Percentiles rank a stretch among this genome's conserved stretches.
Evolutionary conservation across 1,140 invertebrate species (phyloP).

Genomic region (Drosophila nannoptera): DNA sequence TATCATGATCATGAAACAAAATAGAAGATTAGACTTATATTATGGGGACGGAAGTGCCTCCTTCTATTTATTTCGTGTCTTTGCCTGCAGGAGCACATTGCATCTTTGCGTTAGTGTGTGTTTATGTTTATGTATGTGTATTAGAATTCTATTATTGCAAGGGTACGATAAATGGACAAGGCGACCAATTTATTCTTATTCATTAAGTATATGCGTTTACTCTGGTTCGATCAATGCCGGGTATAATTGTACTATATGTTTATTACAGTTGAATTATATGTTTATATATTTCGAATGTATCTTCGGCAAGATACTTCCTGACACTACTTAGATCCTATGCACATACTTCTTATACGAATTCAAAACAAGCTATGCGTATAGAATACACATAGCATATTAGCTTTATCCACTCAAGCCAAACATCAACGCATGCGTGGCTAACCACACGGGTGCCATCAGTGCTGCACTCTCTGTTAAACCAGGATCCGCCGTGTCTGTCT

Average conservation of each 20-base stretch:
- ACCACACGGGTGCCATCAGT: too few relatives aligned
- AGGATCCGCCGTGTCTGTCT: too few relatives aligned
- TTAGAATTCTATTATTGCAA: conserved; percentile 13
- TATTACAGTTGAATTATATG: conserved; percentile 31
- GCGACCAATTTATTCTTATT: conserved; percentile 33
- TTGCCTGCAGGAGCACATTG: neutral
- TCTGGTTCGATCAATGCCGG: conserved; percentile 34
- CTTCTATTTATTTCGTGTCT: conserved; percentile 47
- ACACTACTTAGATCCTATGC: conserved; percentile 42
- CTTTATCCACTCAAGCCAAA: conserved; percentile 8
- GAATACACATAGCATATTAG: conserved; percentile 22
- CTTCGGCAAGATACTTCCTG: conserved; percentile 24
- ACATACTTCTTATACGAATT: conserved; percentile 23
- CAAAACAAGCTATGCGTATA: conserved; percentile 11
- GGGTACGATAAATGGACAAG: conserved; percentile 13
- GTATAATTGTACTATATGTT: conserved; percentile 65
- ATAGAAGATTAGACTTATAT: conserved; percentile 46
- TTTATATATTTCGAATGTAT: conserved; percentile 23
- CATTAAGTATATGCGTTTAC: conserved; percentile 35
- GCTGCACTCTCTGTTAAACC: too few relatives aligned
- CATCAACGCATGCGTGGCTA: too few relatives aligned
- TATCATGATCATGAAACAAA: conserved; percentile 29
- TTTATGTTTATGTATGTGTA: neutral
- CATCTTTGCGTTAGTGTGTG: neutral
- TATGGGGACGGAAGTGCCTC: conserved; percentile 60